These are phyloP conservation scores for Scartelaos histophorus DNA, from an alignment of 2,113 vertebrate species.

Conservation along the genomic window DNA sequence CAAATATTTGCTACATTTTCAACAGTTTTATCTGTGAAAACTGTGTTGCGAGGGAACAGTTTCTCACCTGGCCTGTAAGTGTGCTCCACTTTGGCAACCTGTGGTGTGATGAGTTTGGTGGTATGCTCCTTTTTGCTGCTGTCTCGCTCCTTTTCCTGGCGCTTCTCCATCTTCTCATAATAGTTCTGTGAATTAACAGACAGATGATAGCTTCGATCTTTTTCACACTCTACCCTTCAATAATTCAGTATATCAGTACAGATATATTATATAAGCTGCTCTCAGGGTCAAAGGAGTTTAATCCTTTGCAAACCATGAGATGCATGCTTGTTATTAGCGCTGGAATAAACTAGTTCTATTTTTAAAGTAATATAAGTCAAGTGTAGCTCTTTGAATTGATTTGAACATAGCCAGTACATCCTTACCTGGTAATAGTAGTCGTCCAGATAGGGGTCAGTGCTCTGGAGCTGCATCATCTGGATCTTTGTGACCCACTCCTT, in stretches of 20 bases:
- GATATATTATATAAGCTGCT: too few species aligned
- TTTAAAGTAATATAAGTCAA: too few species aligned
- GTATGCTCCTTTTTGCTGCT: slow-evolving; percentile 86
- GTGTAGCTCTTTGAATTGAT: too few species aligned
- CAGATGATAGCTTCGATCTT: not conserved
- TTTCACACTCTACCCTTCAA: not conserved
- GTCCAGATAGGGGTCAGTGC: slow-evolving; percentile 95
- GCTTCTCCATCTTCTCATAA: slow-evolving; percentile 96
- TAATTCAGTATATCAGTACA: too few species aligned
- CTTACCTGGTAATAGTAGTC: slow-evolving; percentile 92
- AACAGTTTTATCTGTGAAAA: too few species aligned
- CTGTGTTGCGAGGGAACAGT: not conserved
- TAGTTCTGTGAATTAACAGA: slow-evolving; percentile 82
- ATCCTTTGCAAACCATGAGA: too few species aligned
- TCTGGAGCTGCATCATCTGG: slow-evolving; percentile 98
- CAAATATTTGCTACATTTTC: too few species aligned
- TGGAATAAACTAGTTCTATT: too few species aligned
- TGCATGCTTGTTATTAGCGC: too few species aligned
- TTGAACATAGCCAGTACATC: not conserved
- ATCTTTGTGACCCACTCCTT: slow-evolving; percentile 98
- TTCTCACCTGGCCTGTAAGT: slow-evolving; percentile 88
- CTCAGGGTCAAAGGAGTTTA: too few species aligned
- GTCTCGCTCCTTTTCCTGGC: slow-evolving; percentile 80
- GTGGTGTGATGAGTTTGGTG: slow-evolving; percentile 96
- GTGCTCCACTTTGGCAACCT: slow-evolving; percentile 94